Base-by-base conservation (phyloP, 2,113 vertebrate species). In the Regulus satrapa region DNA sequence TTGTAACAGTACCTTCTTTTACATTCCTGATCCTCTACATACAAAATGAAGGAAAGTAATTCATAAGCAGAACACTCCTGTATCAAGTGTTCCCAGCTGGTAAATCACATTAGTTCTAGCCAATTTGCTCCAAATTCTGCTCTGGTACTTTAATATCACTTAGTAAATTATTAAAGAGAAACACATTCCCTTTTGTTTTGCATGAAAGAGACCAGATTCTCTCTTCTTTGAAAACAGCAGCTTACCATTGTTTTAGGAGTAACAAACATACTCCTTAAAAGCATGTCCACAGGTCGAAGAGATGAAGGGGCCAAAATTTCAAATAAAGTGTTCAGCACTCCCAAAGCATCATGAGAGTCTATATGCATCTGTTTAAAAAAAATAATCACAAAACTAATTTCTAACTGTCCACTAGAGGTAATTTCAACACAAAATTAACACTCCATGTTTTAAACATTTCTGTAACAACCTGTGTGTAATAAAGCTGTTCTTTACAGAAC, bases 251-350 rank as follows among this genome's bases (percentile, higher is more conserved):
- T 99, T 72, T 93, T 97, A 4, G 99, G 99, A 54, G 98, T 98
- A 82, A 99, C 98, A 54, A 99, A 99, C 99, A 99, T 99, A 64
- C 99, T 99, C 97, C 99, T 99, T 59, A 99, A 95, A 67, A 99
- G 98, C 99, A 99, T 99, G 97, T 99, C 99, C 38, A 99, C 99
- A 2, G 99, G 99, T 34, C 99, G 98, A 41, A 99, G 98, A 14
- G 99, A 99, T 24, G 99, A 99, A 25, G 99, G 99, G 13, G 99
- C 99, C 96, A 99, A 97, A 4, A 98, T 99, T 97, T 99, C 99
- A 98, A 99, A 99, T 14, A 99, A 94, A 6, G 99, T 99, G 89
- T 99, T 99, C 74, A 99, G 21, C 66, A 99, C 99, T 12, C 99
- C 99, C 46, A 99, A 92, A 7, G 99, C 99, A 97, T 99, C 99